A percentile compares a stretch with the other conserved stretches of the same genome.
These are phyloP conservation scores for Benitochromis conjunctus DNA, from an alignment of 2,113 vertebrate genomes.

Conservation along the genomic window DNA sequence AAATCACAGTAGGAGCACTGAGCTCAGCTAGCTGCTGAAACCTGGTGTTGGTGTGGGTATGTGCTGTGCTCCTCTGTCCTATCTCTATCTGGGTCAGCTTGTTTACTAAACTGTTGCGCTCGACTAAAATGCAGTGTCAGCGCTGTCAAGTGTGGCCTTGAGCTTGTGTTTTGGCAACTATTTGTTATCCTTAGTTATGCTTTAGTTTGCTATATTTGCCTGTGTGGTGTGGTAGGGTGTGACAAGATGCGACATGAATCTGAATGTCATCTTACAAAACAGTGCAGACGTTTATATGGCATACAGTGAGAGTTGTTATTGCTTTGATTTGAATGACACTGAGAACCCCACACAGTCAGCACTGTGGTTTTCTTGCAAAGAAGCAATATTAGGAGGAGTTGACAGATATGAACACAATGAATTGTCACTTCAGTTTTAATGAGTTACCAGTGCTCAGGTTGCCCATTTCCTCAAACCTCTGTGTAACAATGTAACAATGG, in stretches of 20 bases:
- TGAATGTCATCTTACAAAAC: not conserved
- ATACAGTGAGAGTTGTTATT: not conserved
- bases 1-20: constrained; percentile 23
- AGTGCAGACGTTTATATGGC: not conserved
- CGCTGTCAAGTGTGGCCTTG: not conserved
- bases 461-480: not conserved
- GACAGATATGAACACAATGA: not conserved
- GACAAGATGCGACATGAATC: not conserved
- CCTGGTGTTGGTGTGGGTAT: not conserved
- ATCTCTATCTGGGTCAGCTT: constrained; percentile 21
- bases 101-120: not conserved
- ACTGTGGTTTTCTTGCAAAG: not conserved
- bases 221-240: not conserved
- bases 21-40: not conserved
- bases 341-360: not conserved
- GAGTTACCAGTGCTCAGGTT: not conserved
- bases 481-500: rapidly evolving
- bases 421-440: too few relatives aligned
- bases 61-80: not conserved
- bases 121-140: constrained; percentile 22
- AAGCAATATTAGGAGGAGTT: not conserved
- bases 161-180: not conserved
- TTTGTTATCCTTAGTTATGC: not conserved
- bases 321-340: not conserved
- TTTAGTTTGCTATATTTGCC: not conserved